Percentiles rank a stretch among this genome's conserved stretches.
Evolutionary conservation across 2,888 invertebrate species (phyloP).

Genomic region (Arge pagana): DNA sequence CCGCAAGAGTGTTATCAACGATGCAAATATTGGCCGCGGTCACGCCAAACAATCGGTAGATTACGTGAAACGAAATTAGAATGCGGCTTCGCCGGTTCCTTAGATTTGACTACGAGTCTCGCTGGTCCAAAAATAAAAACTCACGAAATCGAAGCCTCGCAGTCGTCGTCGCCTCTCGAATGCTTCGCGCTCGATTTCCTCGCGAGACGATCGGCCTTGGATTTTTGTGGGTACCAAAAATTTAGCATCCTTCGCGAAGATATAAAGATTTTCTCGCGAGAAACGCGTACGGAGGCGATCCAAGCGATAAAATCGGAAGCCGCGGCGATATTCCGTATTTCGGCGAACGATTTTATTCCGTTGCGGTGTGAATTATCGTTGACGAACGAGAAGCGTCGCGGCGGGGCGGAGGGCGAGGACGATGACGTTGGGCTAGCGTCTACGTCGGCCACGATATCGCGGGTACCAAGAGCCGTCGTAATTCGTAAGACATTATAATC

Average conservation of each 20-base stretch:
- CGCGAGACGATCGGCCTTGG: no score
- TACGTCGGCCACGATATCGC: no score
- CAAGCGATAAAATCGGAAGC: not conserved
- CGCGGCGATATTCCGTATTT: not conserved
- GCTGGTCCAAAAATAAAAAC: no score
- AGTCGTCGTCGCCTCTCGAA: no score
- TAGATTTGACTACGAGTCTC: no score
- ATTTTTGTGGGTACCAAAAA: no score
- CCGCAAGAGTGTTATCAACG: constrained; percentile 16
- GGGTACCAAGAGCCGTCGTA: constrained; percentile 13
- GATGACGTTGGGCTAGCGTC: no score
- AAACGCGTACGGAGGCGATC: no score
- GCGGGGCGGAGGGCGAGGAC: constrained; percentile 32
- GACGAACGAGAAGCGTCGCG: constrained; percentile 29
- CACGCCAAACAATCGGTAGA: constrained; percentile 16
- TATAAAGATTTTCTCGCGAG: no score
- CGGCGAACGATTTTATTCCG: not conserved
- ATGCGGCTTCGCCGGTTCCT: constrained; percentile 10
- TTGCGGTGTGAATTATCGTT: constrained; percentile 29
- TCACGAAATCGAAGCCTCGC: no score
- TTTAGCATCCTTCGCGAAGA: no score
- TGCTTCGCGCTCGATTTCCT: no score
- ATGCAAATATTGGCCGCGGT: constrained; percentile 21
- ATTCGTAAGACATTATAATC: constrained; percentile 19
- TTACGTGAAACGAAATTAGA: constrained; percentile 17